A percentile compares a stretch with the other conserved stretches of the same genome.
phyloP scores from a whole-genome alignment of 2,113 vertebrate genomes.

The Lepisosteus osseus region DNA sequence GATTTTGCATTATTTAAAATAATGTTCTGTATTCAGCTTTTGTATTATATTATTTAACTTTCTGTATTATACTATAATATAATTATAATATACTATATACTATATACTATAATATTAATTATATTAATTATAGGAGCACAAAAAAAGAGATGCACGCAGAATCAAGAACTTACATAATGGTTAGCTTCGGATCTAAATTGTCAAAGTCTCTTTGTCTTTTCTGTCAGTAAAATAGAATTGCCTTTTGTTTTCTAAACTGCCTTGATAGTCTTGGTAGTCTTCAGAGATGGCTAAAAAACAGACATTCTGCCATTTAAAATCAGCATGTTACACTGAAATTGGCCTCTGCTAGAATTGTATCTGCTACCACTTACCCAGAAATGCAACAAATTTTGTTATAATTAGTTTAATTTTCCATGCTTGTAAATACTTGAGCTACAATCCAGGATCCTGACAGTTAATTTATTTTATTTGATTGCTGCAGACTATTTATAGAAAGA shows the following conservation, averaged over 20 bases:
- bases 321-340: constrained; percentile 49
- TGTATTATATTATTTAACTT: not conserved
- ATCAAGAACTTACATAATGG: not conserved
- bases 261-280: not conserved
- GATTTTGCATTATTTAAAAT: constrained; percentile 22
- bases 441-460: constrained; percentile 65
- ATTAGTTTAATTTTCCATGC: constrained; percentile 63
- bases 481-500: constrained; percentile 59
- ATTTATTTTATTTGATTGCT: constrained; percentile 77
- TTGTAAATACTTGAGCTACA: constrained; percentile 62
- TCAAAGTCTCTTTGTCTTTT: constrained; percentile 41
- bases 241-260: constrained; percentile 28
- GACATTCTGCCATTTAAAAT: constrained; percentile 39
- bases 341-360: constrained; percentile 49
- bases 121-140: too few species aligned
- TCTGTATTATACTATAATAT: too few species aligned
- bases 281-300: constrained; percentile 14
- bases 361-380: constrained; percentile 78
- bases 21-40: constrained; percentile 31
- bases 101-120: too few species aligned
- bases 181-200: not conserved
- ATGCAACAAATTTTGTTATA: constrained; percentile 69
- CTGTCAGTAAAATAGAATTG: constrained; percentile 35
- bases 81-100: too few species aligned
- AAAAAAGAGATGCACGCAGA: not conserved